Base-by-base conservation (phyloP, 2,888 invertebrate species). In the Alcis repandata region DNA sequence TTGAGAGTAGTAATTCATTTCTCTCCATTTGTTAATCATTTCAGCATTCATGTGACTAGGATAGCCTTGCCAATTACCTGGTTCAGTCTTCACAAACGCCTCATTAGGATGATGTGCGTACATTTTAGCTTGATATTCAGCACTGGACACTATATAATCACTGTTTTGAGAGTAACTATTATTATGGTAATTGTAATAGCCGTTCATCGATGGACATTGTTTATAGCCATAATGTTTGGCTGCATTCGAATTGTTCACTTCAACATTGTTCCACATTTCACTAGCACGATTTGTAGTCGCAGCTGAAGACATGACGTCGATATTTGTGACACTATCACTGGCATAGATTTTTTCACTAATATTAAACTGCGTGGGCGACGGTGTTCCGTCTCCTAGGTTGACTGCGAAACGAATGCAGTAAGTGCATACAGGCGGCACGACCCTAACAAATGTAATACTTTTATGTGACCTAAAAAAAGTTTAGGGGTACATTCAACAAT, bases 391-490 rank as follows among this genome's bases (percentile, higher is more conserved):
- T 82, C 80, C 86, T 83, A 77, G 82, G 87, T 88, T 83, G 87
- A 85, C 89, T 91, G 87, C 87, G 89, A 91, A 91, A 88, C 89
- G 89, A 93, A 92, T 93, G 92, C 82, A 85, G 85, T 87, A 85
- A 88, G 87, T 87, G 87, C 82, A 87, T 84, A 85, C 84, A 85
- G 80, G 79, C 91, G 85, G 86, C 87, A 84, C 88, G 90, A 88
- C 92, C 91, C 92, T 91, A 80, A 87, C 91, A 89, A 92, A 87
- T 89, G 90, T 91, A 92, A 90, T 91, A 91, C 90, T 91, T 91
- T 91, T 92, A 89, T 91, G 85, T 92, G 92, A 91, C 92, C 91
- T 90, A 92, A 93, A 93, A 92, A 92, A 92, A 90, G 79, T 88
- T 92, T 89, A 71, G 88, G 93, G 93, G 92, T 91, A 92, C 90